These are phyloP conservation scores for Ostrea denselamellosa DNA, from an alignment of 1,140 invertebrate species.

Conservation along the genomic window DNA sequence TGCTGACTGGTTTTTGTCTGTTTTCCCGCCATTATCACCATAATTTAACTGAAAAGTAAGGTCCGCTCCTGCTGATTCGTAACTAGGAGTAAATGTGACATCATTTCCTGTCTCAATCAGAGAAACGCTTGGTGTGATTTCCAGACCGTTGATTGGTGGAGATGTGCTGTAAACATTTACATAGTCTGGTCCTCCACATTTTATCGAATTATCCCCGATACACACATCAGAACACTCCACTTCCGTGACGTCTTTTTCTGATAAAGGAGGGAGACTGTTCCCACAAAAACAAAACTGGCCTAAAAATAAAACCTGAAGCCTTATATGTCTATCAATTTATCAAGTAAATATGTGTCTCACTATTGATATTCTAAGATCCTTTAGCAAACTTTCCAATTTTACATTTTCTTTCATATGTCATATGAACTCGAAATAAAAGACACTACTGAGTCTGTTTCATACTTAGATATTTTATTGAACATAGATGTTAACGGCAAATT, in stretches of 20 bases:
- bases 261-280: slow-evolving; percentile 44
- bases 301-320: neutral
- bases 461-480: no score
- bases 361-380: neutral
- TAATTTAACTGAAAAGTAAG: slow-evolving; percentile 63
- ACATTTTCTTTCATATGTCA: no score
- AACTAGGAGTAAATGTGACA: slow-evolving; percentile 51
- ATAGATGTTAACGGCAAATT: no score
- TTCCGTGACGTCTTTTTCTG: neutral
- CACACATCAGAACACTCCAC: slow-evolving; percentile 56
- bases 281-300: slow-evolving; percentile 69
- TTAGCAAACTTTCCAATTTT: no score
- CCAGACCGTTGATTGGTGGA: slow-evolving; percentile 58
- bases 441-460: no score
- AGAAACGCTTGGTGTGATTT: slow-evolving; percentile 43
- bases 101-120: neutral
- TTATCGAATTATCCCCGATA: slow-evolving; percentile 45
- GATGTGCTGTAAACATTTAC: slow-evolving; percentile 62
- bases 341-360: no score
- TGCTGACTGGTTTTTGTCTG: slow-evolving; percentile 56
- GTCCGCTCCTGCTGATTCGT: slow-evolving; percentile 43
- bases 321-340: no score
- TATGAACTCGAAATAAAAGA: no score
- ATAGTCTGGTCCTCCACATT: slow-evolving; percentile 60
- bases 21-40: slow-evolving; percentile 61